Percentiles rank a stretch among this genome's conserved stretches.
These are phyloP conservation scores for Xestia rhomboidea DNA, from an alignment of 2,888 invertebrate species.

Conservation along the genomic window DNA sequence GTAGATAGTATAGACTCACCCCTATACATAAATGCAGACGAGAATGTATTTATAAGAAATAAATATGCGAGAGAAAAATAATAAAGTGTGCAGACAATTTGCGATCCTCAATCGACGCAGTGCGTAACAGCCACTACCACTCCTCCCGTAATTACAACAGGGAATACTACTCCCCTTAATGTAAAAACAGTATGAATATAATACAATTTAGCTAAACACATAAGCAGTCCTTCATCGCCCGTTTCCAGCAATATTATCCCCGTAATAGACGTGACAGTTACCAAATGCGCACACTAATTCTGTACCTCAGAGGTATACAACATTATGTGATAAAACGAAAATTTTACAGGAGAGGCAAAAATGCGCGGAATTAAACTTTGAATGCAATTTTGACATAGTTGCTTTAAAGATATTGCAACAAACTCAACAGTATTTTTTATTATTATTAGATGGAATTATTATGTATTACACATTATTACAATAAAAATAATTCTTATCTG, in stretches of 20 bases:
- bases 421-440: too few relatives aligned
- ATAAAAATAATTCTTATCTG: too few relatives aligned
- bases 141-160: slow-evolving; percentile 48
- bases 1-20: not conserved
- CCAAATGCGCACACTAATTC: slow-evolving; percentile 75
- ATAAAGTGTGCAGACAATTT: slow-evolving; percentile 37
- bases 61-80: slow-evolving; percentile 32
- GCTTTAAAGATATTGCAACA: too few relatives aligned
- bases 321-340: too few relatives aligned
- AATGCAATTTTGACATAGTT: too few relatives aligned
- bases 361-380: too few relatives aligned
- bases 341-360: too few relatives aligned
- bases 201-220: slow-evolving; percentile 64
- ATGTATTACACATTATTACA: too few relatives aligned
- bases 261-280: slow-evolving; percentile 67
- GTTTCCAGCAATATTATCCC: slow-evolving; percentile 63
- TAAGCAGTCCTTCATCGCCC: slow-evolving; percentile 61
- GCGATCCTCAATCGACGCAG: slow-evolving; percentile 41
- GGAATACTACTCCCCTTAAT: slow-evolving; percentile 57
- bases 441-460: too few relatives aligned
- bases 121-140: slow-evolving; percentile 41
- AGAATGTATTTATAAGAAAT: slow-evolving; percentile 12
- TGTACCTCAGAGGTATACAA: too few relatives aligned
- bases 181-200: slow-evolving; percentile 61
- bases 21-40: not conserved